phyloP scores from a whole-genome alignment of 1,140 invertebrate species.

The Drosophila busckii region DNA sequence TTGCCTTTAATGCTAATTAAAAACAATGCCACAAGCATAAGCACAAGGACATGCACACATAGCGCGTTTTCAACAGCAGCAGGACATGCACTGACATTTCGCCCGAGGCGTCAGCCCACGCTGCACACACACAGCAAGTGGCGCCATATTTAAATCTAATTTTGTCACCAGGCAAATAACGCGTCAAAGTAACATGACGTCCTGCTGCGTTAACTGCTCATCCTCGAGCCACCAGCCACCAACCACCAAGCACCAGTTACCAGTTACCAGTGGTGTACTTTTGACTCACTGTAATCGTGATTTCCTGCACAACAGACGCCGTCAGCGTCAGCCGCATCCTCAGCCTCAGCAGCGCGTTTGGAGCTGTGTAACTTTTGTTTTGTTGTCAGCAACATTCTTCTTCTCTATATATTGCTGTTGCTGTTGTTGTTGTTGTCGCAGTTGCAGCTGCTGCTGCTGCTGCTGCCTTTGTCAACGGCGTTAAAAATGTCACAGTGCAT shows the following conservation, averaged over 20 bases:
- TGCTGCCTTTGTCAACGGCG: constrained; percentile 59
- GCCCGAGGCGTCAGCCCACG: constrained; percentile 20
- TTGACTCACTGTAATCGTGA: constrained; percentile 69
- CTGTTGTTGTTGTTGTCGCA: too few relatives aligned
- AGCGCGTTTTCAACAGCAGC: constrained; percentile 57
- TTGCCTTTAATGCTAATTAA: constrained; percentile 34
- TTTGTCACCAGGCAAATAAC: constrained; percentile 67
- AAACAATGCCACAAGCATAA: constrained; percentile 5
- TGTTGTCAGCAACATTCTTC: too few relatives aligned
- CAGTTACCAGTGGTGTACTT: constrained; percentile 35
- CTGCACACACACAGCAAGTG: constrained; percentile 9
- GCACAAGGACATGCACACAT: constrained; percentile 27
- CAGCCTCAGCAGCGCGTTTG: neutral
- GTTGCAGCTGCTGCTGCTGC: constrained; percentile 23
- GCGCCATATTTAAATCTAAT: constrained; percentile 73
- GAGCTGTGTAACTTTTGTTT: too few relatives aligned
- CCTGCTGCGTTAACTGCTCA: neutral
- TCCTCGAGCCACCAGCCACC: neutral
- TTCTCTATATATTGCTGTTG: too few relatives aligned
- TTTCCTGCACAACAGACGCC: constrained; percentile 57
- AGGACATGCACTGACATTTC: constrained; percentile 69
- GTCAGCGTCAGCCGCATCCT: constrained; percentile 29
- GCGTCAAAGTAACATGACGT: constrained; percentile 30
- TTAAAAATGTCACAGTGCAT: constrained; percentile 77
- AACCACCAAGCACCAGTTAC: too few relatives aligned